Percentiles rank a stretch among this genome's conserved stretches.
phyloP scores from a whole-genome alignment of 2,113 vertebrate species.

The Alaudala cheleensis region DNA sequence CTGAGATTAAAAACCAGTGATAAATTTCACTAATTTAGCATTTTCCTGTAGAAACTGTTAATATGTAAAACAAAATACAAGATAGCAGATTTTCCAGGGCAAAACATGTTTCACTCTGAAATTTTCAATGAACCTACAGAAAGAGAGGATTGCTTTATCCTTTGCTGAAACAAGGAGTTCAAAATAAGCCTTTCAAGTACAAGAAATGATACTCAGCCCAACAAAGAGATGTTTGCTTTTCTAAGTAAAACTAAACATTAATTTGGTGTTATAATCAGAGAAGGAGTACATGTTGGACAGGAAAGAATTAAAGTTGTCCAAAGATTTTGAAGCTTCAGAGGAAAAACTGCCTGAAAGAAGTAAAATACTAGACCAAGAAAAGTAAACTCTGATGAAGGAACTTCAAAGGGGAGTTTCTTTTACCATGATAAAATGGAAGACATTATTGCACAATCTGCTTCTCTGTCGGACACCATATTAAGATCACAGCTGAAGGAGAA shows the following conservation, averaged over 20 bases:
- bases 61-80: fast-evolving
- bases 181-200: not conserved
- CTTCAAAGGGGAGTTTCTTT: not conserved
- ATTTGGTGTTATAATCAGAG: not conserved
- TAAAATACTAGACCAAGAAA: not conserved
- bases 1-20: not conserved
- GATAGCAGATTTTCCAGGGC: not conserved
- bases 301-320: not conserved
- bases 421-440: not conserved
- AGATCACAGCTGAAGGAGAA: not conserved
- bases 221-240: not conserved
- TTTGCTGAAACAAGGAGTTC: not conserved
- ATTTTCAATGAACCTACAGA: not conserved
- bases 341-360: not conserved
- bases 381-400: not conserved
- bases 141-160: not conserved
- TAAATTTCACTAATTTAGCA: not conserved
- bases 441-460: not conserved
- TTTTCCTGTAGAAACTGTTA: not conserved
- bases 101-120: not conserved
- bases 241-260: not conserved
- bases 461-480: not conserved
- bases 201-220: not conserved
- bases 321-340: not conserved
- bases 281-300: not conserved